These are phyloP conservation scores for Tetranychus truncatus DNA, from an alignment of 2,888 invertebrate species.

Conservation along the genomic window DNA sequence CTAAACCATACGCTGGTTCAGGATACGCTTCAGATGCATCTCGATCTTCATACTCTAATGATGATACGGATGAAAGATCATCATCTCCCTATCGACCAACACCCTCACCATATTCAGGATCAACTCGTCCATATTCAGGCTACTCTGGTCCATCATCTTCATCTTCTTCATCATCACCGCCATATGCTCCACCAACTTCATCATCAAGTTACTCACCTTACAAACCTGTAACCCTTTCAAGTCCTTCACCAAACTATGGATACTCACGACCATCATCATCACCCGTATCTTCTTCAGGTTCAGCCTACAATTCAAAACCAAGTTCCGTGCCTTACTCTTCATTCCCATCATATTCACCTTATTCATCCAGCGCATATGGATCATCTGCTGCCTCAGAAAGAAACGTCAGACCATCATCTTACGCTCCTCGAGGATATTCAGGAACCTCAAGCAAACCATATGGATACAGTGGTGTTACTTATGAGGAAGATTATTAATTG, in stretches of 20 bases:
- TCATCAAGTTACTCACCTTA: neutral
- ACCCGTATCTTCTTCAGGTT: neutral
- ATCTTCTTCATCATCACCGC: neutral
- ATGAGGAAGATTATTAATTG: slow-evolving; percentile 19
- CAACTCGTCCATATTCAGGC: neutral
- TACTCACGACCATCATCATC: neutral
- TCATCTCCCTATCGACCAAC: neutral
- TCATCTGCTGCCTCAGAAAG: neutral
- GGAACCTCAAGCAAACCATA: neutral
- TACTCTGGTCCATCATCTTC: neutral
- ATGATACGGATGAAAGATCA: neutral
- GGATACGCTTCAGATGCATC: neutral
- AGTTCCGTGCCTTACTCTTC: neutral
- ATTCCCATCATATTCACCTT: slow-evolving; percentile 5
- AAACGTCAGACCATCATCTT: neutral
- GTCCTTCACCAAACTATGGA: neutral
- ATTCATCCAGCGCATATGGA: neutral
- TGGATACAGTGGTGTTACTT: slow-evolving; percentile 15
- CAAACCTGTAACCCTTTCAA: neutral
- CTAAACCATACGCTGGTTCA: neutral
- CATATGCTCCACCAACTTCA: neutral
- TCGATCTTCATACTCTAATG: neutral
- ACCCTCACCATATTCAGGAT: neutral
- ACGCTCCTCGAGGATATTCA: neutral
- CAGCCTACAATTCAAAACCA: slow-evolving; percentile 7